A percentile compares a stretch with the other conserved stretches of the same genome.
phyloP scores from a whole-genome alignment of 2,888 invertebrate species.

The Scaptomyza tumidula region DNA sequence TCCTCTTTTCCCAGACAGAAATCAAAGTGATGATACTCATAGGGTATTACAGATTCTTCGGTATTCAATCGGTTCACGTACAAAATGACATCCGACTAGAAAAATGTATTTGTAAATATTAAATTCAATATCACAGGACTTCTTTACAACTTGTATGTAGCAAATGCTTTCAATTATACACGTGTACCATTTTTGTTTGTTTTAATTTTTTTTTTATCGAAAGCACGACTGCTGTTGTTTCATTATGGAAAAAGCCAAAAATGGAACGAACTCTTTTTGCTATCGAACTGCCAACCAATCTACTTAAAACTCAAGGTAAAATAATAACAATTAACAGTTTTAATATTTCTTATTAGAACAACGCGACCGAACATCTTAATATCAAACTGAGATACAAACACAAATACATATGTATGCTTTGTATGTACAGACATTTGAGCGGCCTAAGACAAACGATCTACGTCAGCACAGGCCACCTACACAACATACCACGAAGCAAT shows the following conservation, averaged over 20 bases:
- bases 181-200: too few relatives aligned
- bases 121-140: too few relatives aligned
- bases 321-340: not conserved
- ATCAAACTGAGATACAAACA: constrained; percentile 19
- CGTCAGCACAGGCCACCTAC: constrained; percentile 51
- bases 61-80: constrained; percentile 98
- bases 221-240: too few relatives aligned
- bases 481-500: constrained; percentile 13
- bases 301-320: not conserved
- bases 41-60: constrained; percentile 99
- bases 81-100: constrained; percentile 92
- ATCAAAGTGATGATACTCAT: constrained; percentile 99
- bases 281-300: not conserved
- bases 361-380: not conserved
- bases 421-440: not conserved
- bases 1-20: constrained; percentile 93
- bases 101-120: not conserved
- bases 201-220: too few relatives aligned
- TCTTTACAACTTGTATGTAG: too few relatives aligned
- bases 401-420: not conserved
- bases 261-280: not conserved
- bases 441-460: constrained; percentile 24
- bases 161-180: too few relatives aligned
- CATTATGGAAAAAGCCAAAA: too few relatives aligned
- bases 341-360: constrained; percentile 2